These are phyloP conservation scores for Pristionchus japonicus DNA, from an alignment of 2,888 invertebrate species.

Conservation along the genomic window DNA sequence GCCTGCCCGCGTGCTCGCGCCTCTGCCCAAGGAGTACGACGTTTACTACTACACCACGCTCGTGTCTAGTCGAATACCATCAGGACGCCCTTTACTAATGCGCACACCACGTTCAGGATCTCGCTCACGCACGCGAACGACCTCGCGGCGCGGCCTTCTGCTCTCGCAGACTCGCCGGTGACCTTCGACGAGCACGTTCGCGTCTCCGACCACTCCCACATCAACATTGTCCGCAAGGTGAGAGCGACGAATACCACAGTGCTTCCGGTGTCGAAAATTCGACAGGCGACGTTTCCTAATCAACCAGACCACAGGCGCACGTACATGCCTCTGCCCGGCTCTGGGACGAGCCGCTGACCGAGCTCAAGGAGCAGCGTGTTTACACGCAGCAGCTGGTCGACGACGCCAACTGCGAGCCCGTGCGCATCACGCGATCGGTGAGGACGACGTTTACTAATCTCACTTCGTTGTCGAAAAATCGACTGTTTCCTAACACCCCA, in stretches of 20 bases:
- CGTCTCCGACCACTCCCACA: constrained; percentile 33
- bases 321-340: not conserved
- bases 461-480: not conserved
- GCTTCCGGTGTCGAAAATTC: not conserved
- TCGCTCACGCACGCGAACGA: constrained; percentile 5
- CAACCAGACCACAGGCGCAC: not conserved
- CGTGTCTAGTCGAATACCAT: not conserved
- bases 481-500: not conserved
- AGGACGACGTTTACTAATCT: not conserved
- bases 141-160: not conserved
- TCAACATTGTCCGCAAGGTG: constrained; percentile 25
- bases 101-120: not conserved
- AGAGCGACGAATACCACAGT: not conserved
- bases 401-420: constrained; percentile 3
- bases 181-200: constrained; percentile 36
- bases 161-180: constrained; percentile 2
- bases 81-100: not conserved
- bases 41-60: not conserved
- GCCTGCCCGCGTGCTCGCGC: not conserved
- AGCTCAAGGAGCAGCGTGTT: constrained; percentile 13
- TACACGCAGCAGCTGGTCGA: constrained; percentile 8
- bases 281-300: constrained; percentile 8
- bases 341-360: constrained; percentile 33
- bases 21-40: not conserved
- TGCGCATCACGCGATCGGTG: constrained; percentile 27